Evolutionary conservation across 2,888 invertebrate genomes (phyloP).

Genomic region (Autographa pulchrina): DNA sequence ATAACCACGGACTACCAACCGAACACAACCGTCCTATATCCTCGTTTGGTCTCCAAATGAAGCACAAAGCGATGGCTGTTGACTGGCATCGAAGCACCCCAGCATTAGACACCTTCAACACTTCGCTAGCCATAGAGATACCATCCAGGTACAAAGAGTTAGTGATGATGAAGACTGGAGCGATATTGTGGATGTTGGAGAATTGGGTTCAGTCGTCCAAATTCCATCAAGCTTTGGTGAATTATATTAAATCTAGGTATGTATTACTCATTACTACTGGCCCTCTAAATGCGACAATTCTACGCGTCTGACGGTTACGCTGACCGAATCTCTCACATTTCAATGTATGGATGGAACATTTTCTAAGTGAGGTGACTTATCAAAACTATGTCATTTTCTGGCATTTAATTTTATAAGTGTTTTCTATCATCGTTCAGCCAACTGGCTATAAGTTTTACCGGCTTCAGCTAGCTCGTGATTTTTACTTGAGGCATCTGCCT

Average conservation of each 20-base stretch:
- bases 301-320: too few relatives aligned
- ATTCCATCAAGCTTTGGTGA: constrained; percentile 75
- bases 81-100: constrained; percentile 80
- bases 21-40: constrained; percentile 62
- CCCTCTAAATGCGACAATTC: too few relatives aligned
- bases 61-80: constrained; percentile 77
- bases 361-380: too few relatives aligned
- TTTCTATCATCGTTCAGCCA: too few relatives aligned
- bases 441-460: too few relatives aligned
- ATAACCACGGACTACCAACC: constrained; percentile 67
- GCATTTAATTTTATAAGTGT: too few relatives aligned
- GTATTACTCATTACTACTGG: background rate
- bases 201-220: constrained; percentile 82
- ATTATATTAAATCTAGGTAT: constrained; percentile 78
- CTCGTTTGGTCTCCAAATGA: constrained; percentile 77
- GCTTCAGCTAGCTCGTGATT: too few relatives aligned
- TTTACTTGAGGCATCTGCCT: too few relatives aligned
- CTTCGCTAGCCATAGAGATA: constrained; percentile 77
- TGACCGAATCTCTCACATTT: too few relatives aligned
- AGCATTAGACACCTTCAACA: constrained; percentile 75
- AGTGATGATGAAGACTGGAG: constrained; percentile 82
- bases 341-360: too few relatives aligned
- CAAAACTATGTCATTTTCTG: too few relatives aligned
- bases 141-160: constrained; percentile 75
- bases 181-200: constrained; percentile 85